Evolutionary conservation across 2,113 vertebrate genomes (phyloP).

Genomic region (Pitta sordida): DNA sequence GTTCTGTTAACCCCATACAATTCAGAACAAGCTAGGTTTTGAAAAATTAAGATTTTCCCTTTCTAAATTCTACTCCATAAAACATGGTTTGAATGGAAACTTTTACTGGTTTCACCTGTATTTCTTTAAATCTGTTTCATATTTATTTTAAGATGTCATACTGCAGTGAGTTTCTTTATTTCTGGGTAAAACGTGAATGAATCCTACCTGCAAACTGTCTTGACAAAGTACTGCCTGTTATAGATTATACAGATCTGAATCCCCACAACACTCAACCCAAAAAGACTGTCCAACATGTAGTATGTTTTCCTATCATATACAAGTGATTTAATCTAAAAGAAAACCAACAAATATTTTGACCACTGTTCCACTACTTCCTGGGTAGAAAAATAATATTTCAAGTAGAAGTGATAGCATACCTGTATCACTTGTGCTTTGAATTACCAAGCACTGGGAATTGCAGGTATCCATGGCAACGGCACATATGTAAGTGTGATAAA

Average conservation of each 20-base stretch:
- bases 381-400: neutral
- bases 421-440: conserved; percentile 15
- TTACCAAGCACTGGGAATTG: conserved; percentile 15
- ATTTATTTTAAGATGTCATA: neutral
- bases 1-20: neutral
- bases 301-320: neutral
- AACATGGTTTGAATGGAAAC: neutral
- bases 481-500: conserved; percentile 31
- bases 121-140: neutral
- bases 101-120: neutral
- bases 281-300: neutral
- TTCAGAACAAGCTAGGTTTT: neutral
- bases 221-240: neutral
- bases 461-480: conserved; percentile 3
- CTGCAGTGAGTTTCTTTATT: neutral
- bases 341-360: neutral
- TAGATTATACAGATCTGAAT: neutral
- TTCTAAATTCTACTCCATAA: neutral
- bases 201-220: neutral
- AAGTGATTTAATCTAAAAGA: neutral
- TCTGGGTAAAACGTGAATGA: neutral
- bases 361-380: neutral
- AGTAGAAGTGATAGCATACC: neutral
- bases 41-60: neutral
- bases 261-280: neutral